phyloP scores from a whole-genome alignment of 1,140 invertebrate species.

The silkworm (Bombyx mori) region DNA sequence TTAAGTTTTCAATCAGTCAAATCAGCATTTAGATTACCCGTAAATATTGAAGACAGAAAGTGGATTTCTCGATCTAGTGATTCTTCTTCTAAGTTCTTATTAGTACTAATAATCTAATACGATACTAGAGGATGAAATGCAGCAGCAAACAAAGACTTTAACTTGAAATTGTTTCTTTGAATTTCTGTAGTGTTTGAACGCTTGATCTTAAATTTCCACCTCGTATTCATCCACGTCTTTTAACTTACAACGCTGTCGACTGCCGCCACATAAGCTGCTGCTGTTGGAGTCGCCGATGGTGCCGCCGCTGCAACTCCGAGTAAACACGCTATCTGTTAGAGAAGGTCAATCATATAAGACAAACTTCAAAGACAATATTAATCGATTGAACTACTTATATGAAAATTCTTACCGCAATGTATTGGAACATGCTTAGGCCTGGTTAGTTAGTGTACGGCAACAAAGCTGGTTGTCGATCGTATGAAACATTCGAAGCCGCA shows the following conservation, averaged over 20 bases:
- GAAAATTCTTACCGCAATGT: slow-evolving; percentile 38
- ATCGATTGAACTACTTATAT: neutral
- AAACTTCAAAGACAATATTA: neutral
- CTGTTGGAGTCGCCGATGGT: slow-evolving; percentile 23
- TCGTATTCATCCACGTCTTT: neutral
- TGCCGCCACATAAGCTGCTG: slow-evolving; percentile 15
- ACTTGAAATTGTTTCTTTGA: no score
- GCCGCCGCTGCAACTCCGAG: slow-evolving; percentile 38
- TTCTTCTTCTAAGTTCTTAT: no score
- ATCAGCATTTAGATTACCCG: no score
- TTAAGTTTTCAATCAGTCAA: no score
- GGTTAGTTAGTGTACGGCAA: neutral
- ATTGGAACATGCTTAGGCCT: slow-evolving; percentile 40
- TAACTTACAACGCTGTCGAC: slow-evolving; percentile 40
- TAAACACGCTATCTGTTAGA: slow-evolving; percentile 39
- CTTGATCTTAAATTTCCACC: no score
- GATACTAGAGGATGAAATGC: no score
- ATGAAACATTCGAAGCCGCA: slow-evolving; percentile 13
- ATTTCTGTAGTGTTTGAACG: no score
- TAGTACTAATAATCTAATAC: no score
- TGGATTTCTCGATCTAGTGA: no score
- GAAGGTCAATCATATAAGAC: neutral
- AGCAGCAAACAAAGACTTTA: no score
- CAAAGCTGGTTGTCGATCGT: neutral
- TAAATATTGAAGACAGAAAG: no score